phyloP scores from a whole-genome alignment of 2,888 invertebrate species.

The Smittia aterrima region DNA sequence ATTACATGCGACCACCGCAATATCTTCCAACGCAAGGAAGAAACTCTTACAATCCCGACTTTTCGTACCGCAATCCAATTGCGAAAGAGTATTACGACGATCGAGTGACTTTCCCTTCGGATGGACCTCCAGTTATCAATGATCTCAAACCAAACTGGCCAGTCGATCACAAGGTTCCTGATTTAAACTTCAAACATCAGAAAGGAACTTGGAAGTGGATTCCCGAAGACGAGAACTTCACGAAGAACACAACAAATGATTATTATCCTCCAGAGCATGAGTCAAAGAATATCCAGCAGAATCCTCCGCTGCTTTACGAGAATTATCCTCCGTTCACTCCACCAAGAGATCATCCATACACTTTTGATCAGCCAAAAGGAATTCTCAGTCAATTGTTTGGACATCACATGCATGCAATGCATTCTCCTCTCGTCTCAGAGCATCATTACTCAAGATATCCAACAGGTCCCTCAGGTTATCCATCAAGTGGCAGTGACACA shows the following conservation, averaged over 20 bases:
- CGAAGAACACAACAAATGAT: not conserved
- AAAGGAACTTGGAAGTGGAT: constrained; percentile 41
- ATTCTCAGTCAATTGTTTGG: not conserved
- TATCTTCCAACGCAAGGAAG: not conserved
- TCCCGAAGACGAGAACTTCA: constrained; percentile 3
- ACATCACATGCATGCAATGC: not conserved
- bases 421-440: not conserved
- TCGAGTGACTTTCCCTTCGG: not conserved
- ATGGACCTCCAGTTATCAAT: not conserved
- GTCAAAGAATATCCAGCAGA: not conserved
- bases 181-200: not conserved
- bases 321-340: not conserved
- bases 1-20: not conserved
- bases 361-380: constrained; percentile 8
- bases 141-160: not conserved
- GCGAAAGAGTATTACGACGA: not conserved
- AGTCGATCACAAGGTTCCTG: not conserved
- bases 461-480: not conserved
- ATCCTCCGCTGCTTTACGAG: not conserved
- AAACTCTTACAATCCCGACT: not conserved
- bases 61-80: too few species aligned
- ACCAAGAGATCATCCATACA: constrained; percentile 29
- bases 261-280: not conserved
- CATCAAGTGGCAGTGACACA: not conserved
- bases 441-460: not conserved